A percentile compares a stretch with the other conserved stretches of the same genome.
phyloP scores from a whole-genome alignment of 2,888 invertebrate genomes.

The Drosophila histrio region DNA sequence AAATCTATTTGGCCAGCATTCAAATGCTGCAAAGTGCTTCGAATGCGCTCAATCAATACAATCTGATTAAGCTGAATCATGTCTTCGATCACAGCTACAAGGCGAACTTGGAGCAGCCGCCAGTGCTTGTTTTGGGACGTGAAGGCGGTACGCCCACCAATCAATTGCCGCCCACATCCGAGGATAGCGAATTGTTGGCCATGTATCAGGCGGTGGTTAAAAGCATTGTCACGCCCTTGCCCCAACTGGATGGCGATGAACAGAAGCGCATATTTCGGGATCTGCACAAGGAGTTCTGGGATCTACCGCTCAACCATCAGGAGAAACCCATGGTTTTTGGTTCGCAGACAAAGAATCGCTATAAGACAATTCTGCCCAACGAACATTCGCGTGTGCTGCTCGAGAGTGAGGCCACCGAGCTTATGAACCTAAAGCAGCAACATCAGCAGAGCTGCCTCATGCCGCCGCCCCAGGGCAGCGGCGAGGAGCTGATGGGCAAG shows the following conservation, averaged over 20 bases:
- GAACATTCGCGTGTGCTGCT: constrained; percentile 93
- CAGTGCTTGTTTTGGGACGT: constrained; percentile 54
- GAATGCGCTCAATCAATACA: constrained; percentile 87
- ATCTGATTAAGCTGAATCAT: constrained; percentile 86
- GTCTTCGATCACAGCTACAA: constrained; percentile 85
- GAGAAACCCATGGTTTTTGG: constrained; percentile 95
- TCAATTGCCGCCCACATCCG: constrained; percentile 71
- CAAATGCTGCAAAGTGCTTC: constrained; percentile 90
- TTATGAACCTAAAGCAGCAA: constrained; percentile 56
- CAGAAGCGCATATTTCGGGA: constrained; percentile 87
- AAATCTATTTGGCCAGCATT: constrained; percentile 89
- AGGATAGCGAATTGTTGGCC: constrained; percentile 76
- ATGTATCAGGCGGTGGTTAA: constrained; percentile 71
- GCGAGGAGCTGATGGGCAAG: constrained; percentile 35
- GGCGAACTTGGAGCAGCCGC: constrained; percentile 62
- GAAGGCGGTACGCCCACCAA: constrained; percentile 73
- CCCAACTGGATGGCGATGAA: constrained; percentile 86
- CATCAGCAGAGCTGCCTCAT: constrained; percentile 33
- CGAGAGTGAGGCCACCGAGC: constrained; percentile 70
- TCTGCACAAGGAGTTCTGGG: constrained; percentile 96
- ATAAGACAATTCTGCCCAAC: constrained; percentile 95
- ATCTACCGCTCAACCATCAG: constrained; percentile 95
- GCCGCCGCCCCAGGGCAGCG: constrained; percentile 22
- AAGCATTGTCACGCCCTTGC: constrained; percentile 51
- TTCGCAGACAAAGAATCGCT: constrained; percentile 94